These are phyloP conservation scores for Indicator maculatus DNA, from an alignment of 2,113 vertebrate genomes.

Conservation along the genomic window DNA sequence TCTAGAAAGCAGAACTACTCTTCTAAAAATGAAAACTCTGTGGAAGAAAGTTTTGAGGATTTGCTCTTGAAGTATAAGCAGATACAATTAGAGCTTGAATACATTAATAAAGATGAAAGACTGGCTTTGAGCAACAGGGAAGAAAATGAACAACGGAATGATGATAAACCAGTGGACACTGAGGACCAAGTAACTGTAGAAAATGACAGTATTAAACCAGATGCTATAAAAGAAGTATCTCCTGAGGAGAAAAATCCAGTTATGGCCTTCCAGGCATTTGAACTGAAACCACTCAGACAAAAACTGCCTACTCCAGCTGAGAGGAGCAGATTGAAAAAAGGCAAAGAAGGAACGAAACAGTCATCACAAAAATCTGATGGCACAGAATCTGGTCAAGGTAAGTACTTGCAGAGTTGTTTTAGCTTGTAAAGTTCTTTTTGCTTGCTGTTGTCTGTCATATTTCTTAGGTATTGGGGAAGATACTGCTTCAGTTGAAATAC, in stretches of 20 bases:
- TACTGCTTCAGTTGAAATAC: background rate
- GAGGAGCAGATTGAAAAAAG: constrained; percentile 79
- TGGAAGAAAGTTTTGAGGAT: constrained; percentile 96
- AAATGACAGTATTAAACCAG: constrained; percentile 76
- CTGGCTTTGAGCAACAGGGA: constrained; percentile 83
- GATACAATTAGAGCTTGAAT: constrained; percentile 95
- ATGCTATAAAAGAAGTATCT: constrained; percentile 59
- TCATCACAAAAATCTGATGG: constrained; percentile 59
- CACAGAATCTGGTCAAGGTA: constrained; percentile 74
- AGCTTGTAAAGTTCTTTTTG: background rate
- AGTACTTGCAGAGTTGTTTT: background rate
- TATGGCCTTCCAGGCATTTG: constrained; percentile 93
- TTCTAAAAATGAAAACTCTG: constrained; percentile 80
- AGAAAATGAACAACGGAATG: constrained; percentile 63
- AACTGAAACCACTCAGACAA: constrained; percentile 92
- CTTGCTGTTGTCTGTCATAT: background rate
- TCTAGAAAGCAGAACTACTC: constrained; percentile 80
- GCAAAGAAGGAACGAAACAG: constrained; percentile 79
- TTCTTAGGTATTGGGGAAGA: background rate
- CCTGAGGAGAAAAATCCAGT: constrained; percentile 80
- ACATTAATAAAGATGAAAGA: constrained; percentile 94
- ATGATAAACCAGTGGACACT: constrained; percentile 42
- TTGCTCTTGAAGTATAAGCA: constrained; percentile 94
- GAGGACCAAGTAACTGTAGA: constrained; percentile 69
- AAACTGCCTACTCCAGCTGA: constrained; percentile 85